Conservation (phyloP, 1,140 invertebrate species). For the Macrostomum lignano region DNA sequence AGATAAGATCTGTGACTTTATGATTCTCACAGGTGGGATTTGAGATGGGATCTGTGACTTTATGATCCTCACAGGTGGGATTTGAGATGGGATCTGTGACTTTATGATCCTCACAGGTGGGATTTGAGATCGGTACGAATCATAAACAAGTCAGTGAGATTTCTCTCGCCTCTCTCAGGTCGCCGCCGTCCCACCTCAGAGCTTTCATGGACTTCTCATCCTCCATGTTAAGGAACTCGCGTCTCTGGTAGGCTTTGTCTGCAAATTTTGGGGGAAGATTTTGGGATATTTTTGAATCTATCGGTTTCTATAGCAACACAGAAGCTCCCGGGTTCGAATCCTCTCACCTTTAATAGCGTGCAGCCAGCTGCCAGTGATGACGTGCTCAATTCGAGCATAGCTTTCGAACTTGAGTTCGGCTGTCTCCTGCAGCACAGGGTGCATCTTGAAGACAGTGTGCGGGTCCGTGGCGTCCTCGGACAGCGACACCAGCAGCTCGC, state of each 20-base stretch:
- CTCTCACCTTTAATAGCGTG: slow-evolving; percentile 8
- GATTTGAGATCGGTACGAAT: too few relatives aligned
- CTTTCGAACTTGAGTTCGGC: slow-evolving; percentile 9
- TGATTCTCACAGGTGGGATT: too few relatives aligned
- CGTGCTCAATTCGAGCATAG: slow-evolving; percentile 9
- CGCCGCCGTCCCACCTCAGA: slow-evolving; percentile 21
- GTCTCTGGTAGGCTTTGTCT: slow-evolving; percentile 24
- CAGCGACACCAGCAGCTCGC: slow-evolving; percentile 12
- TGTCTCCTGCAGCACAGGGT: slow-evolving; percentile 8
- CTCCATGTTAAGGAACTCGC: slow-evolving; percentile 13
- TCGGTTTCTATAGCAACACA: too few relatives aligned
- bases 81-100: too few relatives aligned
- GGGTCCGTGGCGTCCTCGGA: slow-evolving; percentile 11
- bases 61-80: too few relatives aligned
- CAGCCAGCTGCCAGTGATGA: slow-evolving; percentile 8
- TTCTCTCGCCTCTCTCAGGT: slow-evolving; percentile 15
- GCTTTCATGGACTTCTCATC: slow-evolving; percentile 22
- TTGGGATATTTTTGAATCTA: too few relatives aligned
- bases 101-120: too few relatives aligned
- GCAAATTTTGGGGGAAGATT: too few relatives aligned
- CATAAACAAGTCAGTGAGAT: neutral
- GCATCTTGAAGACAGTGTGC: slow-evolving; percentile 10
- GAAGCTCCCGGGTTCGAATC: too few relatives aligned
- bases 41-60: too few relatives aligned
- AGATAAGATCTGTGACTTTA: too few relatives aligned